Evolutionary conservation across 2,797 vertebrate genomes (phyloP).

Genomic region (Apogon talboti): DNA sequence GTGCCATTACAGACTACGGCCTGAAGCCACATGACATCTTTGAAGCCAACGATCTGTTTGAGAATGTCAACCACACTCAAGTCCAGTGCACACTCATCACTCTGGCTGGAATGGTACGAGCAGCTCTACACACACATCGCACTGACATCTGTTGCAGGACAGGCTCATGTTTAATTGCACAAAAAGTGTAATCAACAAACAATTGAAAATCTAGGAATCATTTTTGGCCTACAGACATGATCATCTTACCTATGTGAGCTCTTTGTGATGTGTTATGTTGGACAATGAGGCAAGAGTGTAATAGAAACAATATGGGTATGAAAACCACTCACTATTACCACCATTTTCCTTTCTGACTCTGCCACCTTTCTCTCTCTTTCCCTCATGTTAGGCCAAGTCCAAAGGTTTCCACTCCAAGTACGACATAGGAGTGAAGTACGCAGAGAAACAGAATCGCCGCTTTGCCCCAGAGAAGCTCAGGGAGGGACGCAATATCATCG

Average conservation of each 20-base stretch:
- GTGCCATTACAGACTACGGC: slow-evolving; percentile 91
- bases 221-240: background rate
- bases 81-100: slow-evolving; percentile 93
- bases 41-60: slow-evolving; percentile 96
- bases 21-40: slow-evolving; percentile 93
- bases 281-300: slow-evolving; percentile 16
- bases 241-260: background rate
- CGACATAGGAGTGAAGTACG: slow-evolving; percentile 91
- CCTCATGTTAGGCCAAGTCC: slow-evolving; percentile 87
- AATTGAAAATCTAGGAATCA: background rate
- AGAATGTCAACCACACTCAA: slow-evolving; percentile 95
- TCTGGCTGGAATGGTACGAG: slow-evolving; percentile 92
- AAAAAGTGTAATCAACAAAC: slow-evolving; percentile 1
- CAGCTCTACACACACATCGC: background rate
- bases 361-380: background rate
- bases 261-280: background rate
- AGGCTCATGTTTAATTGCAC: background rate
- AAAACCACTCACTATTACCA: slow-evolving; percentile 12
- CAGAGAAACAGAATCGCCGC: slow-evolving; percentile 90
- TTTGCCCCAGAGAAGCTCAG: slow-evolving; percentile 91
- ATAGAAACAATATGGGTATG: slow-evolving; percentile 35
- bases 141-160: slow-evolving; percentile 10
- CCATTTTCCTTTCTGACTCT: slow-evolving; percentile 25
- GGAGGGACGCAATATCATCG: slow-evolving; percentile 92
- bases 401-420: slow-evolving; percentile 90